Evolutionary conservation across 1,140 invertebrate species (phyloP).

Genomic region (Cepaea nemoralis): DNA sequence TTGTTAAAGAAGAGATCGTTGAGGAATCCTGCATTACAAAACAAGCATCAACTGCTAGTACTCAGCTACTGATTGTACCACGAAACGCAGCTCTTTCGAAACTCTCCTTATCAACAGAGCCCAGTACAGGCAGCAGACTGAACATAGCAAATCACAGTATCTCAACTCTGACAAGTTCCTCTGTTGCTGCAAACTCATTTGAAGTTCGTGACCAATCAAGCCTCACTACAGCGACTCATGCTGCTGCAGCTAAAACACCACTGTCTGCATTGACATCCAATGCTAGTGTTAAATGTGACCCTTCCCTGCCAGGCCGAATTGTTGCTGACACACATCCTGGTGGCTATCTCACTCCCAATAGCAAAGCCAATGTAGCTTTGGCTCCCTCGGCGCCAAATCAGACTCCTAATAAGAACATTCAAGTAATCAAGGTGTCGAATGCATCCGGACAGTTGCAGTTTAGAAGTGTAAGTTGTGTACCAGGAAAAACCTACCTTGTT

Average conservation of each 20-base stretch:
- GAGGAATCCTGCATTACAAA: background rate
- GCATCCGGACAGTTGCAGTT: background rate
- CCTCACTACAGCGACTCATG: background rate
- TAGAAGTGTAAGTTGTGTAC: constrained; percentile 2
- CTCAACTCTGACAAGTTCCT: background rate
- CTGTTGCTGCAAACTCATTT: background rate
- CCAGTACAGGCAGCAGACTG: background rate
- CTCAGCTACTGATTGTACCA: background rate
- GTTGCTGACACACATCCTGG: background rate
- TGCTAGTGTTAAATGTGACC: background rate
- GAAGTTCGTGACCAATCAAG: background rate
- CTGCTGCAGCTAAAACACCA: background rate
- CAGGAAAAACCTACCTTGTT: constrained; percentile 30
- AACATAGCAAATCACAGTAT: background rate
- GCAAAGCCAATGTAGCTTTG: background rate
- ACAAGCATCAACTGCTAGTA: background rate
- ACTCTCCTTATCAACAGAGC: background rate
- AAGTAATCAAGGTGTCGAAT: constrained; percentile 15
- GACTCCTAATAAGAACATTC: constrained; percentile 9
- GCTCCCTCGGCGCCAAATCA: background rate
- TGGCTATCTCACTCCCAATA: background rate
- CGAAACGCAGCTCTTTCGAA: background rate
- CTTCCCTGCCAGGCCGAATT: background rate
- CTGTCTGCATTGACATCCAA: background rate
- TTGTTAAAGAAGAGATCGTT: background rate